Conservation (phyloP, 1,140 invertebrate species). For the Drosophila willistoni region DNA sequence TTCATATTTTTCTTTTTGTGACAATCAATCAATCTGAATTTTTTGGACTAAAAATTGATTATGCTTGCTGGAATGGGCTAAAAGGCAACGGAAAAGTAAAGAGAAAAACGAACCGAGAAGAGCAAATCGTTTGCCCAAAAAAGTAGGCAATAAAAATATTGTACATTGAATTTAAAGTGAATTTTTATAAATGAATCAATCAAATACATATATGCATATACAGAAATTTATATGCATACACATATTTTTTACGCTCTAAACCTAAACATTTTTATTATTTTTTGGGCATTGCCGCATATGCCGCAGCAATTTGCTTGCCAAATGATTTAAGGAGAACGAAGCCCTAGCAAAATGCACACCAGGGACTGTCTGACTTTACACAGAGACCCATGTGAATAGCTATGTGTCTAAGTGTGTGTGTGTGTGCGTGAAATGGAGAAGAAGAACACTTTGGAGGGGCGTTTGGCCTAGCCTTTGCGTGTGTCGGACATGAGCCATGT, state of each 20-base stretch:
- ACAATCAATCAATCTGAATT: slow-evolving; percentile 62
- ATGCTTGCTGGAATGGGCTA: background rate
- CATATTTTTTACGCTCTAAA: background rate
- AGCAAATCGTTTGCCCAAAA: background rate
- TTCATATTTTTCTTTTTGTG: slow-evolving; percentile 12
- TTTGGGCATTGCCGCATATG: background rate
- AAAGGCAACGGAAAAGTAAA: background rate
- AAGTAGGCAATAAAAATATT: slow-evolving; percentile 12
- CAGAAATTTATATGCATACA: background rate
- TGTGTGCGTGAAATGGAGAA: too few relatives aligned
- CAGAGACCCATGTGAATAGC: too few relatives aligned
- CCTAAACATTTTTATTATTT: background rate
- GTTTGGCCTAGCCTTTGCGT: slow-evolving; percentile 63
- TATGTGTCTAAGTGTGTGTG: too few relatives aligned
- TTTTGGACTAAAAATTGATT: slow-evolving; percentile 57
- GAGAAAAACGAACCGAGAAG: background rate
- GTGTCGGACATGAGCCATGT: slow-evolving; percentile 78
- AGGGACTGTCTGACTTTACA: slow-evolving; percentile 40
- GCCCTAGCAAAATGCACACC: slow-evolving; percentile 66
- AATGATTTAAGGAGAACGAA: slow-evolving; percentile 46
- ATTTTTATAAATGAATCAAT: slow-evolving; percentile 10
- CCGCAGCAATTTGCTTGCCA: slow-evolving; percentile 24
- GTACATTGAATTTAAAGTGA: slow-evolving; percentile 1
- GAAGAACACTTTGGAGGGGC: background rate
- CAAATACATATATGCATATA: background rate